Evolutionary conservation across 2,113 vertebrate genomes (phyloP).

Genomic region (Mobula hypostoma): DNA sequence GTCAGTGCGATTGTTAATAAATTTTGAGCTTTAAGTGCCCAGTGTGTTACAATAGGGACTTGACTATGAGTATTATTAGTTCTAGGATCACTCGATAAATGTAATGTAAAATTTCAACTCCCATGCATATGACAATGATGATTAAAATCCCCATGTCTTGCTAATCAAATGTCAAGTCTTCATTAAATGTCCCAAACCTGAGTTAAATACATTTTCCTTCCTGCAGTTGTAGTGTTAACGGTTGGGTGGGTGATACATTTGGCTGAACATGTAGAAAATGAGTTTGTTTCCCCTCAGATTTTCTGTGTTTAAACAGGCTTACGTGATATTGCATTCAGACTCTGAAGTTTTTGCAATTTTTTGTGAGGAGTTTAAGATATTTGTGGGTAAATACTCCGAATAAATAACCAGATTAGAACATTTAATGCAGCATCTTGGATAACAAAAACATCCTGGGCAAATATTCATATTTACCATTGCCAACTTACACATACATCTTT

Average conservation of each 20-base stretch:
- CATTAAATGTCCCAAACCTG: neutral
- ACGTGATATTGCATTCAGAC: neutral
- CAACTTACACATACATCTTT: constrained; percentile 28
- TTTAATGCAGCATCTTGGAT: constrained; percentile 27
- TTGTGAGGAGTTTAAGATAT: neutral
- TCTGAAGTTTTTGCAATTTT: neutral
- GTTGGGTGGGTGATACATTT: constrained; percentile 17
- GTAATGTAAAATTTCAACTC: constrained; percentile 8
- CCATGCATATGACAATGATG: neutral
- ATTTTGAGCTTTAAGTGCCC: neutral
- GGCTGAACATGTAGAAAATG: constrained; percentile 26
- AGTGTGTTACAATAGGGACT: neutral
- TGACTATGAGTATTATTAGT: neutral
- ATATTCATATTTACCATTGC: constrained; percentile 21
- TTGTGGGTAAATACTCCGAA: neutral
- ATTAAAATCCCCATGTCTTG: constrained; percentile 18
- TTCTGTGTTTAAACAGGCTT: neutral
- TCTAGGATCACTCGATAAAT: neutral
- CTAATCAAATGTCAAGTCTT: constrained; percentile 36
- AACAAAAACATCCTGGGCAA: constrained; percentile 31
- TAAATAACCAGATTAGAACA: constrained; percentile 6
- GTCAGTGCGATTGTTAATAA: neutral
- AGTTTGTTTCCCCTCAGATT: constrained; percentile 26
- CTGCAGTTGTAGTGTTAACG: constrained; percentile 12
- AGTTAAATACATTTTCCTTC: constrained; percentile 27